These are phyloP conservation scores for Sceloporus undulatus DNA, from an alignment of 2,113 vertebrate species.

Conservation along the genomic window DNA sequence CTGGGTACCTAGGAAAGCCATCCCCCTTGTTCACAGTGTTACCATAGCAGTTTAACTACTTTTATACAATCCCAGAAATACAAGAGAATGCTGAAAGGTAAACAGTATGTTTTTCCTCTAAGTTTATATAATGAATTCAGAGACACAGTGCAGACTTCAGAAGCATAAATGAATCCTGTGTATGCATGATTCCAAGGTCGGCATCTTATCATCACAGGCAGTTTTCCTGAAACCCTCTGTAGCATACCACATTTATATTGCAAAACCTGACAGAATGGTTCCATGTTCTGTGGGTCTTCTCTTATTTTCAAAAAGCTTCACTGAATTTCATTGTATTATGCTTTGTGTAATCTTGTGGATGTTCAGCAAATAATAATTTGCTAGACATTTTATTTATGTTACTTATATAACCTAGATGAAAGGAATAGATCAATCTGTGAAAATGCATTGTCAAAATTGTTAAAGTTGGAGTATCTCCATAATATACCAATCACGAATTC, in stretches of 20 bases:
- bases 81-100: conserved; percentile 55
- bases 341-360: conserved; percentile 79
- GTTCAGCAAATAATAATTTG: conserved; percentile 71
- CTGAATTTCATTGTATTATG: conserved; percentile 78
- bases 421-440: conserved; percentile 31
- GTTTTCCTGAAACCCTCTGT: conserved; percentile 65
- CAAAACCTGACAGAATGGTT: conserved; percentile 53
- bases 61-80: conserved; percentile 65
- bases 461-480: background rate
- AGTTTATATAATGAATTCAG: conserved; percentile 71
- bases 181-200: conserved; percentile 79
- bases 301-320: conserved; percentile 77
- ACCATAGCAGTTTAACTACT: conserved; percentile 45
- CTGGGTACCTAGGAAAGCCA: conserved; percentile 37
- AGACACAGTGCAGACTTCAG: conserved; percentile 82
- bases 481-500: too few species aligned
- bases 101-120: conserved; percentile 55
- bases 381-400: conserved; percentile 42
- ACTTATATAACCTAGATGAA: conserved; percentile 26
- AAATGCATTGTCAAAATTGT: background rate
- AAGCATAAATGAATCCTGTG: conserved; percentile 80
- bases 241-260: conserved; percentile 63
- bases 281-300: conserved; percentile 71
- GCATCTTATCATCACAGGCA: conserved; percentile 82
- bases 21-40: conserved; percentile 26